Evolutionary conservation across 2,888 invertebrate genomes (phyloP), one percentile per base, ranked within the genome.

Genomic region (Rhodophaea formosa): DNA sequence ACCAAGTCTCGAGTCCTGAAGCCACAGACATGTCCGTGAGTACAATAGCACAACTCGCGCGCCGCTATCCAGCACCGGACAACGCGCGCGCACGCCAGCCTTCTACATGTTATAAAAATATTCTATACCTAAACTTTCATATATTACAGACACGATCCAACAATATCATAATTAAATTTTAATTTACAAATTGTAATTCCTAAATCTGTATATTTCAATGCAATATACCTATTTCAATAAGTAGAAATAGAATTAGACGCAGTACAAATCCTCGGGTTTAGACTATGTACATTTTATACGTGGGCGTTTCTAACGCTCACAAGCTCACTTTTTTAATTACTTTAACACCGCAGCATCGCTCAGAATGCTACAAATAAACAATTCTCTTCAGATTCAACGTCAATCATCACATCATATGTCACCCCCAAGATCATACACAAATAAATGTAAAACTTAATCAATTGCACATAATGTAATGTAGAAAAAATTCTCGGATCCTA

Each of bases 111-210:
- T 88, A 88, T 76, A 85, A 84, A 84, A 84, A 85, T 80, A 81
- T 71, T 72, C 76, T 86, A 84, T 83, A 79, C 69, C 77, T 77
- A 79, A 69, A 75, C 72, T 76, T 76, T 76, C 68, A 86, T 89
- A 90, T 89, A 87, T 87, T 89, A 88, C 88, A 90, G 74, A 79
- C 82, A 80, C 74, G 74, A 79, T 80, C 79, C 86, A 88, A 88
- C 88, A 88, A 84, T 84, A 85, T 84, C 84, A 86, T 89, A 85
- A 84, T 82, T 84, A 77, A 80, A 81, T 82, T 83, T 72, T 74
- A 84, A 83, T 88, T 85, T 89, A 88, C 88, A 88, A 75, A 49
- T 23, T 71, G 81, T 83, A 84, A 84, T 80, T 83, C 71, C 79
- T 83, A 83, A 84, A 62, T 63, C 75, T 85, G 80, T 70, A 77